Conservation (phyloP, 2,113 vertebrate genomes). For the Phalacrocorax carbo region DNA sequence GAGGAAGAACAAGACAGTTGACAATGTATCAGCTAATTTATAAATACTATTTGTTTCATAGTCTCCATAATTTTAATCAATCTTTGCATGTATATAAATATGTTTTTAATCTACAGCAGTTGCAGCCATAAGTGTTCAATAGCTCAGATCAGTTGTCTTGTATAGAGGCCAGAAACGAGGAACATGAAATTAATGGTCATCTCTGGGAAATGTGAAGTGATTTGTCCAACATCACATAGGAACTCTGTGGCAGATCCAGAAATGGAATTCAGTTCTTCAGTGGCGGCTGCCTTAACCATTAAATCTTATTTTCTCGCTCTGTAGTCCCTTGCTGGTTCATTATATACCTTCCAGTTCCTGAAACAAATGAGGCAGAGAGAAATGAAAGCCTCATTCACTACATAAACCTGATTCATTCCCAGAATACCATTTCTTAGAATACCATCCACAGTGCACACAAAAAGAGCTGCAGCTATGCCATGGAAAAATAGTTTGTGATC, state of each 20-base stretch:
- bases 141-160: neutral
- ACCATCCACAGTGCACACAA: neutral
- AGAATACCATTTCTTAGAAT: constrained; percentile 37
- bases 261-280: constrained; percentile 40
- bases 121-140: neutral
- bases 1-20: neutral
- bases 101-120: neutral
- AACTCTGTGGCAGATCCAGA: constrained; percentile 31
- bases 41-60: neutral
- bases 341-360: constrained; percentile 57
- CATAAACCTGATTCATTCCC: constrained; percentile 46
- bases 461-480: neutral
- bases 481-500: constrained; percentile 35
- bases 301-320: constrained; percentile 53
- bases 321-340: constrained; percentile 60
- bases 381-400: constrained; percentile 56
- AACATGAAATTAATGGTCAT: constrained; percentile 39
- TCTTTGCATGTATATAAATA: neutral
- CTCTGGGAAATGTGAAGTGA: constrained; percentile 30
- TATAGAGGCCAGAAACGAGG: neutral
- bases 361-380: constrained; percentile 59
- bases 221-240: constrained; percentile 37
- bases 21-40: neutral
- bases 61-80: neutral
- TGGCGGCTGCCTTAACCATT: constrained; percentile 55